These are phyloP conservation scores for Colaptes auratus DNA, from an alignment of 2,113 vertebrate species.

Conservation along the genomic window DNA sequence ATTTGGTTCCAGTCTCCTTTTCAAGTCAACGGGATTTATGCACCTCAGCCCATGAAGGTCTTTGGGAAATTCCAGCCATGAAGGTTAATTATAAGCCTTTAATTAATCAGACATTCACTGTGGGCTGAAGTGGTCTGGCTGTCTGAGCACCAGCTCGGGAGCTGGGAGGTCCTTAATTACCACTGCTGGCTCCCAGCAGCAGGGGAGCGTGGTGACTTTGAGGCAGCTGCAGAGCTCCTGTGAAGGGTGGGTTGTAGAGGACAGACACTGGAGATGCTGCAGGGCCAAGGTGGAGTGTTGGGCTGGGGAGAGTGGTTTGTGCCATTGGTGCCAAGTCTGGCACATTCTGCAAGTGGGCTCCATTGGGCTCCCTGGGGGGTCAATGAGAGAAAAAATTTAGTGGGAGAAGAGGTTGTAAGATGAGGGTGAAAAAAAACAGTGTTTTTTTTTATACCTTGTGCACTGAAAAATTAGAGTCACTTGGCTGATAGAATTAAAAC, in stretches of 20 bases:
- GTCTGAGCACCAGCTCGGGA: neutral
- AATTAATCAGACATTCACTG: slow-evolving; percentile 57
- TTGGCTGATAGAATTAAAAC: neutral
- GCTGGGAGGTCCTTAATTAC: slow-evolving; percentile 30
- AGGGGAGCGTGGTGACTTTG: neutral
- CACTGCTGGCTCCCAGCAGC: neutral
- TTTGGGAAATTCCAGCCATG: slow-evolving; percentile 63
- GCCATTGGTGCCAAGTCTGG: neutral
- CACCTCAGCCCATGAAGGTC: slow-evolving; percentile 56
- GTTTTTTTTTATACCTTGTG: neutral
- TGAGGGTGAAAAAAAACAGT: neutral
- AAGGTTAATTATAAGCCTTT: slow-evolving; percentile 64
- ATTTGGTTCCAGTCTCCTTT: neutral
- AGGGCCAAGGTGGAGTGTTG: neutral
- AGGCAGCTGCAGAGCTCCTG: neutral
- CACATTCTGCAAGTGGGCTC: neutral
- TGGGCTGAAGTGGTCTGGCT: slow-evolving; percentile 46
- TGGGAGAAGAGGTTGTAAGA: neutral
- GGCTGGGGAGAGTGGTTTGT: neutral
- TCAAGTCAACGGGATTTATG: neutral
- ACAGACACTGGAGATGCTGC: neutral
- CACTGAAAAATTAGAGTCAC: neutral
- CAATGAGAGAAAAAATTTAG: neutral
- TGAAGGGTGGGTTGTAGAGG: neutral
- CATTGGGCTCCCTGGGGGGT: neutral